phyloP scores from a whole-genome alignment of 1,140 invertebrate genomes.

The Bombus ignitus region DNA sequence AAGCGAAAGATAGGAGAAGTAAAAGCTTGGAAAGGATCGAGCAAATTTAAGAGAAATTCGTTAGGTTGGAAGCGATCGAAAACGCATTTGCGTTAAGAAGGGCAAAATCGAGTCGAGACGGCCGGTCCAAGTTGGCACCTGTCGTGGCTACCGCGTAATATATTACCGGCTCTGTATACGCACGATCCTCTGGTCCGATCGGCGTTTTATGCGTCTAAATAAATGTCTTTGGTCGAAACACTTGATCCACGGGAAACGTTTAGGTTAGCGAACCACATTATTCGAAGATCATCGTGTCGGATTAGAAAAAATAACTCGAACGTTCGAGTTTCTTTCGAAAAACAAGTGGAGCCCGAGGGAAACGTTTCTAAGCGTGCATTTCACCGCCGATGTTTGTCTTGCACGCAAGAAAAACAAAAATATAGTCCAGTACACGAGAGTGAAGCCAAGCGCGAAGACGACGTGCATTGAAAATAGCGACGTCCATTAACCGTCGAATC shows the following conservation, averaged over 20 bases:
- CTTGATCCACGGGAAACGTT: background rate
- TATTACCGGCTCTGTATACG: background rate
- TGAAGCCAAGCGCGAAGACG: background rate
- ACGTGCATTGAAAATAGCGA: slow-evolving; percentile 13
- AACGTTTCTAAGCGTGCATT: background rate
- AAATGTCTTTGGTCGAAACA: background rate
- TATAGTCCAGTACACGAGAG: background rate
- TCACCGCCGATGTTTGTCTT: background rate
- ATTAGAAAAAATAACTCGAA: background rate
- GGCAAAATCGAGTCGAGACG: background rate
- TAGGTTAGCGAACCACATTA: background rate
- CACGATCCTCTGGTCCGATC: background rate
- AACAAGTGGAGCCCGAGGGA: background rate
- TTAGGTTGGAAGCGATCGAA: background rate
- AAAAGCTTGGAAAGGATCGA: too few species aligned
- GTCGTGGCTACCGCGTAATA: background rate
- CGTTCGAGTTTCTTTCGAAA: background rate
- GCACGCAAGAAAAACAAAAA: background rate
- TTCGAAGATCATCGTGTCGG: background rate
- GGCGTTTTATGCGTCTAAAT: background rate
- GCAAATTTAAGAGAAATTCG: too few species aligned
- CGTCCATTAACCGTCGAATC: slow-evolving; percentile 28
- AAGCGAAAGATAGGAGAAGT: too few species aligned
- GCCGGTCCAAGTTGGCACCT: background rate
- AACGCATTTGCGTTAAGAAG: too few species aligned